Conservation (phyloP, 2,797 vertebrate genomes). For the Poecilia wingei region DNA sequence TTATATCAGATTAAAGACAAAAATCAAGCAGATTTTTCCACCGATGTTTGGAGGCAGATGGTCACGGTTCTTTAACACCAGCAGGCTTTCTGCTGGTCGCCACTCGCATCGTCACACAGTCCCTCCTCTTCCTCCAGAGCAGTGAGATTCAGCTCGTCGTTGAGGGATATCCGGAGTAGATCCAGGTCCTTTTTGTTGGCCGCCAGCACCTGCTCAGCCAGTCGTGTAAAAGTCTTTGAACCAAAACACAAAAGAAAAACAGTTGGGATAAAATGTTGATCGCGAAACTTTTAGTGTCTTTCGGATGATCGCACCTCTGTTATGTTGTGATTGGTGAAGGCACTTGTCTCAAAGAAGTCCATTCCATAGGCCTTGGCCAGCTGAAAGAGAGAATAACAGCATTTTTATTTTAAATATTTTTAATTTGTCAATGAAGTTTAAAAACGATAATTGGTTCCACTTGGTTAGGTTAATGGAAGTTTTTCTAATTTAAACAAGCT, state of each 20-base stretch:
- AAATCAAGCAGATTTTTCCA: conserved; percentile 31
- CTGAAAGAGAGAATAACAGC: conserved; percentile 69
- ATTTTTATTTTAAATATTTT: too few relatives aligned
- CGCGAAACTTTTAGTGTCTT: background rate
- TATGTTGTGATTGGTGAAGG: conserved; percentile 96
- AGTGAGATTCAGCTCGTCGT: conserved; percentile 82
- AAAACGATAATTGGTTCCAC: background rate
- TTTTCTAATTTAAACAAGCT: background rate
- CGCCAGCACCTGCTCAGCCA: conserved; percentile 94
- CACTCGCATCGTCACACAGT: conserved; percentile 75
- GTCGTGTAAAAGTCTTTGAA: conserved; percentile 89
- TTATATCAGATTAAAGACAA: conserved; percentile 7
- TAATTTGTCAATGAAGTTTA: background rate
- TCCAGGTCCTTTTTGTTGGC: conserved; percentile 95
- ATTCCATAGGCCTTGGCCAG: conserved; percentile 94
- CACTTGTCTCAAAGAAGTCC: conserved; percentile 98
- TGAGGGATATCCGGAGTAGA: conserved; percentile 82
- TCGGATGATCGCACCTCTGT: conserved; percentile 86
- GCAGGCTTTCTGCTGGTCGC: conserved; percentile 85
- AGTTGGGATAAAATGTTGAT: background rate
- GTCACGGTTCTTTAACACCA: conserved; percentile 86
- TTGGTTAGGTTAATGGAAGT: background rate
- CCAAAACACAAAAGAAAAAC: conserved; percentile 17
- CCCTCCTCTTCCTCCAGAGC: conserved; percentile 89
- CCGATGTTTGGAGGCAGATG: background rate